Evolutionary conservation across 2,797 vertebrate species (phyloP), one percentile per base, ranked within the genome.

Genomic region (Anomalospiza imberbis): DNA sequence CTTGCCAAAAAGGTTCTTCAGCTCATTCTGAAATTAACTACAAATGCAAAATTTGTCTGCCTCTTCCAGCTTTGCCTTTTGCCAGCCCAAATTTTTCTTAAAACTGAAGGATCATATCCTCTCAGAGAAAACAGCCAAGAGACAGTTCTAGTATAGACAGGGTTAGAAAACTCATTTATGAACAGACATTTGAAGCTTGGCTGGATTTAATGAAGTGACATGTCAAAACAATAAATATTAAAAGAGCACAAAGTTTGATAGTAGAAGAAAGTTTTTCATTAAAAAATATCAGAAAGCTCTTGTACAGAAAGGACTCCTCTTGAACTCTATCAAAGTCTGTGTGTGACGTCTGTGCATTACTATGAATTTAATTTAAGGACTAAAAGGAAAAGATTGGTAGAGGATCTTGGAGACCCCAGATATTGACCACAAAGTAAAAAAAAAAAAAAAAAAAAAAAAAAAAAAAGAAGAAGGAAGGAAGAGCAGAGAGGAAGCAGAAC

Each of bases 191-290:
- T 86, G 25, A 61, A 87, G n/a, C 50, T 82, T 85, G 72, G 50
- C 53, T 89, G 32, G 22, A 45, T 88, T 91, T 85, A 92, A 92
- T 77, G 40, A 89, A 88, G 28, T 63, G 48, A 71, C 24, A 38
- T 61, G 68, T 71, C 75, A 65, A 89, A 95, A 88, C 32, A 83
- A 65, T 47, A 92, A 91, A 61, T 85, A 88, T 74, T 79, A 71
- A 89, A 85, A 77, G 60, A 93, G 28, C 19, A 53, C 28, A 54
- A 83, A 50, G 20, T 71, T 8, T 89, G 53, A 67, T 26, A 25
- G 38, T 15, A 80, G 42, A 67, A 79, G 15, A 85, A 82, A 58
- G 22, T 4, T 82, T 74, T 84, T 76, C 17, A 31, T 76, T 66
- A 34, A 60, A 62, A 85, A 87, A 44, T 47, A 66, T 40, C 44